These are phyloP conservation scores for Ophioninae sp. DNA, from an alignment of 2,888 invertebrate genomes.

Conservation along the genomic window DNA sequence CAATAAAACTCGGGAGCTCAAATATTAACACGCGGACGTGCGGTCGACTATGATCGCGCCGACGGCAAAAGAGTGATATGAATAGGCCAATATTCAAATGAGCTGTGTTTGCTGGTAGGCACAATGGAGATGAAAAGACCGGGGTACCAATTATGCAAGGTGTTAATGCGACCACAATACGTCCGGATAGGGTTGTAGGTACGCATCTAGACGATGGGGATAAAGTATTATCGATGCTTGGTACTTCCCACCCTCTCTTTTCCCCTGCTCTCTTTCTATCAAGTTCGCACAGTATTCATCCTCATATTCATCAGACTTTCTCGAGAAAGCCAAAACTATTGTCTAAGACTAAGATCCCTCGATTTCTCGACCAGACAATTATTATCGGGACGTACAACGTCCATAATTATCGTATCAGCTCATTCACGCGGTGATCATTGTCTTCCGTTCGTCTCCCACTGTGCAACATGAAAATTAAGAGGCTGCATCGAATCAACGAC, in stretches of 20 bases:
- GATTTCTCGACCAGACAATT: slow-evolving; percentile 57
- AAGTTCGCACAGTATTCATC: slow-evolving; percentile 38
- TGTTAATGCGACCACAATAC: slow-evolving; percentile 80
- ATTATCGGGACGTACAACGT: slow-evolving; percentile 69
- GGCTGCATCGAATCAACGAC: too few species aligned
- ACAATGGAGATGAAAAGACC: slow-evolving; percentile 73
- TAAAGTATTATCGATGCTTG: slow-evolving; percentile 60
- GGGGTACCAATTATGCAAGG: slow-evolving; percentile 78
- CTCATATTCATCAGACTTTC: slow-evolving; percentile 39
- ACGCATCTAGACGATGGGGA: slow-evolving; percentile 65
- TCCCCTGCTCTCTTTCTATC: slow-evolving; percentile 19
- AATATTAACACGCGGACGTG: slow-evolving; percentile 70
- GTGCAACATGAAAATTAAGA: too few species aligned
- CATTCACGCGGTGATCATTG: slow-evolving; percentile 4
- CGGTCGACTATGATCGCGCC: slow-evolving; percentile 46
- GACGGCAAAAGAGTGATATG: slow-evolving; percentile 58
- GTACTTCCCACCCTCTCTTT: slow-evolving; percentile 17
- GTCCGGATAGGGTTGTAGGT: slow-evolving; percentile 68
- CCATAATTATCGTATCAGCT: slow-evolving; percentile 73
- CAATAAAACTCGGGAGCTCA: slow-evolving; percentile 62
- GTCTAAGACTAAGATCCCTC: slow-evolving; percentile 36
- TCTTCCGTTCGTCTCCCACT: too few species aligned
- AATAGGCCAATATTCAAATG: slow-evolving; percentile 78
- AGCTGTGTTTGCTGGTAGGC: slow-evolving; percentile 74
- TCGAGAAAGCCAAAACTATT: slow-evolving; percentile 40